phyloP scores from a whole-genome alignment of 2,113 vertebrate species.

The Gallinago paraguaiae region DNA sequence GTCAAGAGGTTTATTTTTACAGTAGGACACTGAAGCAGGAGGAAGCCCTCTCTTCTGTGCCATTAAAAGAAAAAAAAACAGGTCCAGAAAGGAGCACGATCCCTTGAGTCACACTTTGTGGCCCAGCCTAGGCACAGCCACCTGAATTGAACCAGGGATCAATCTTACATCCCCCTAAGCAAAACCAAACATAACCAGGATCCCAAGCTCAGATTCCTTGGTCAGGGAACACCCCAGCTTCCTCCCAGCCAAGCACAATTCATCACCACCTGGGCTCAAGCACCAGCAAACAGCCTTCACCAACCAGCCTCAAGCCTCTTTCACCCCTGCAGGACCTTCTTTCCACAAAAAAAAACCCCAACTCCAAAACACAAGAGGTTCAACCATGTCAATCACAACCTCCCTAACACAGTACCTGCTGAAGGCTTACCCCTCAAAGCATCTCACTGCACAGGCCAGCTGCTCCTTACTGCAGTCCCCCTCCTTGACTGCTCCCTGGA shows the following conservation, averaged over 20 bases:
- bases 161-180: background rate
- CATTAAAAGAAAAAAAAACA: background rate
- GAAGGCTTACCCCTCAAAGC: background rate
- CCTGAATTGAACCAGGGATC: background rate
- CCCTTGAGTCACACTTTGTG: background rate
- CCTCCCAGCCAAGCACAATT: background rate
- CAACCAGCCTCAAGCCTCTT: background rate
- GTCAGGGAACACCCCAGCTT: background rate
- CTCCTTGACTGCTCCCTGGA: background rate
- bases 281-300: background rate
- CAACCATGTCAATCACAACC: background rate
- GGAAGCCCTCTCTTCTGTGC: background rate
- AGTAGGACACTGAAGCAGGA: background rate
- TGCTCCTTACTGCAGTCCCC: accelerated
- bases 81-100: background rate
- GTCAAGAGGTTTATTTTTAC: background rate
- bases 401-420: background rate
- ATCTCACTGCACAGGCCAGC: accelerated
- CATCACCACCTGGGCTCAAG: background rate
- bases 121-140: background rate
- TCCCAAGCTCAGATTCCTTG: background rate
- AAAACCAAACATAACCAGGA: background rate
- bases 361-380: background rate
- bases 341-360: background rate
- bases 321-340: background rate